phyloP scores from a whole-genome alignment of 2,888 invertebrate genomes.

The Reticulitermes lucifugus region DNA sequence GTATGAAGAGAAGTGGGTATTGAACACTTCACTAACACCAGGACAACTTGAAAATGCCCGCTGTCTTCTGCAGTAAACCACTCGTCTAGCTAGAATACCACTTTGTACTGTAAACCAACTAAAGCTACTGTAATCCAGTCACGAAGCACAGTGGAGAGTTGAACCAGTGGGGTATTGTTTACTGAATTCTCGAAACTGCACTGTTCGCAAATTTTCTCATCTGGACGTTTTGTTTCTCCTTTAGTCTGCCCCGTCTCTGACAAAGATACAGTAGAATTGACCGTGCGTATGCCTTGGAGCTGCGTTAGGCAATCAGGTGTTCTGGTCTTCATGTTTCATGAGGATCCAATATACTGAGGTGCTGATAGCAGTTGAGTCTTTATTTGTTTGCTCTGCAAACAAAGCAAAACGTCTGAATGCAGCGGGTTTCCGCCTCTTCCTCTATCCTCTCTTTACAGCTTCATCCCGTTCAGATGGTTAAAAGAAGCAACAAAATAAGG shows the following conservation, averaged over 20 bases:
- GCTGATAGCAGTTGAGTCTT: slow-evolving; percentile 8
- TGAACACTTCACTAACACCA: too few relatives aligned
- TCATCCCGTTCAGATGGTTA: too few relatives aligned
- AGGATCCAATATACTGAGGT: slow-evolving; percentile 32
- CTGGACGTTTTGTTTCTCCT: background rate
- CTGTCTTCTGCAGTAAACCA: background rate
- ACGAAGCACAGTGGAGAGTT: background rate
- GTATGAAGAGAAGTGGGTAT: too few relatives aligned
- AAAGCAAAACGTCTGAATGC: slow-evolving; percentile 24
- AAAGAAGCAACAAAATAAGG: too few relatives aligned
- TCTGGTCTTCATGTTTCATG: slow-evolving; percentile 4
- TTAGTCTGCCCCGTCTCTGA: background rate
- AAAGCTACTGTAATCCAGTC: background rate
- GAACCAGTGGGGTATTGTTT: slow-evolving; percentile 26
- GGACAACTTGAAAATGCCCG: too few relatives aligned
- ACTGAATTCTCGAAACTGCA: slow-evolving; percentile 32
- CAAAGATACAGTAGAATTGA: slow-evolving; percentile 16
- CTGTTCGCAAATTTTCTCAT: slow-evolving; percentile 30
- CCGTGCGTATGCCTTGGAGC: slow-evolving; percentile 12
- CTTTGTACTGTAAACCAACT: background rate
- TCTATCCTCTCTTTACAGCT: too few relatives aligned
- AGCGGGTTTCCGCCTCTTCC: background rate
- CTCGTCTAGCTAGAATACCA: background rate
- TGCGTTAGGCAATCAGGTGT: slow-evolving; percentile 10
- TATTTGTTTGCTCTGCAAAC: slow-evolving; percentile 25